phyloP scores from a whole-genome alignment of 2,113 vertebrate genomes.

The Notarius lentiginosus region DNA sequence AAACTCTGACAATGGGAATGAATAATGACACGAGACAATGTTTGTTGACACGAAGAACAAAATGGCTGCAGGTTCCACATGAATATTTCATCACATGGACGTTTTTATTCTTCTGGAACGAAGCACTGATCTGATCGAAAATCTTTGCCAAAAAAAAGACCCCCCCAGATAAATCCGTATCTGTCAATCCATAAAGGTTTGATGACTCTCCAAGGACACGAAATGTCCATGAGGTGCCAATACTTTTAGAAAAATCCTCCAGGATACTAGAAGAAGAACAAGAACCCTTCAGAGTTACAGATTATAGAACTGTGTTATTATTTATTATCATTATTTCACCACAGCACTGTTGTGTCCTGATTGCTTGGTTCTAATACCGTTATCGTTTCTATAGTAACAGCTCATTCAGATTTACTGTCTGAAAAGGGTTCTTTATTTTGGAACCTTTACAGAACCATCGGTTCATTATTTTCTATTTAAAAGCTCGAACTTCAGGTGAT shows the following conservation, averaged over 20 bases:
- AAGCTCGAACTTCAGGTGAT: neutral
- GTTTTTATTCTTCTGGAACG: neutral
- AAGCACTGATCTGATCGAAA: neutral
- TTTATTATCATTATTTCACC: neutral
- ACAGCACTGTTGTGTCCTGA: neutral
- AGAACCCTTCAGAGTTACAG: neutral
- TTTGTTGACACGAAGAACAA: slow-evolving; percentile 63
- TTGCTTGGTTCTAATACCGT: no score
- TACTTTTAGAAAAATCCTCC: neutral
- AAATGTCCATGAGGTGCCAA: neutral
- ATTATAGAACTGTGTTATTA: neutral
- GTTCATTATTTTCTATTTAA: neutral
- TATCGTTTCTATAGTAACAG: neutral
- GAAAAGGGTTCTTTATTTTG: neutral
- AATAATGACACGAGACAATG: slow-evolving; percentile 61
- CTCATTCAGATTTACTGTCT: neutral
- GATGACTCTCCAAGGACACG: neutral
- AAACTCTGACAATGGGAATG: slow-evolving; percentile 72
- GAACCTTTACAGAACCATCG: neutral
- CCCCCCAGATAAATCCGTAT: neutral
- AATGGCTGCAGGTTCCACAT: neutral
- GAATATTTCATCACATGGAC: slow-evolving; percentile 17
- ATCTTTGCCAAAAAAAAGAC: neutral
- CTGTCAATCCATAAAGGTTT: neutral
- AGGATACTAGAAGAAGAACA: neutral